Conservation (phyloP, 2,113 vertebrate genomes). For the Prolemur simus region DNA sequence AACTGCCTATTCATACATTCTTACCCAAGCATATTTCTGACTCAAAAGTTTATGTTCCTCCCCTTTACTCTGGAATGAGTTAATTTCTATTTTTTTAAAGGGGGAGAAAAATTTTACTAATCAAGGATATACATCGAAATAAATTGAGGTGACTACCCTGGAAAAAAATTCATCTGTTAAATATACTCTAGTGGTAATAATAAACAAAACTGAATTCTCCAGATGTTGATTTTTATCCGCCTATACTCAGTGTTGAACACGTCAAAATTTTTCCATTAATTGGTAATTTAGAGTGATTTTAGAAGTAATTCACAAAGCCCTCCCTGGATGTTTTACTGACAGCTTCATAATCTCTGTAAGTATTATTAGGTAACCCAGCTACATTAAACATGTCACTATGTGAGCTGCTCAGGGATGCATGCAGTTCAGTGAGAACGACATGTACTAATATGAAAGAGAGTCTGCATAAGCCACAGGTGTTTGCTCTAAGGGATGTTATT, state of each 20-base stretch:
- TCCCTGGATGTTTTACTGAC: background rate
- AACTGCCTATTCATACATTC: background rate
- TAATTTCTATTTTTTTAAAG: slow-evolving; percentile 12
- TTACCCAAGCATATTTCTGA: background rate
- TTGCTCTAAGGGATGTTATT: slow-evolving; percentile 47
- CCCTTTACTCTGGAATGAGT: background rate
- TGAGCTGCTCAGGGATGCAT: background rate
- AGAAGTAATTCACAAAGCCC: slow-evolving; percentile 26
- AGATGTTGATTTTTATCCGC: background rate
- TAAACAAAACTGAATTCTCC: slow-evolving; percentile 16
- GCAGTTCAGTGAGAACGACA: slow-evolving; percentile 1
- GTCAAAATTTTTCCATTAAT: slow-evolving; percentile 41
- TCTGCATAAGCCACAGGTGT: background rate
- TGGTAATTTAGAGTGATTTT: slow-evolving; percentile 55
- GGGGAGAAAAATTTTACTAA: background rate
- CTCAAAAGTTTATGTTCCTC: slow-evolving; percentile 21
- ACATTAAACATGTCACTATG: slow-evolving; percentile 40
- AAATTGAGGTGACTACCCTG: background rate
- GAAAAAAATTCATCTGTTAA: slow-evolving; percentile 5
- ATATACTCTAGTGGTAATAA: slow-evolving; percentile 32
- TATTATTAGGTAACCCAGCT: slow-evolving; percentile 1
- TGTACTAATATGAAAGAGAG: background rate
- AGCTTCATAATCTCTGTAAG: slow-evolving; percentile 37
- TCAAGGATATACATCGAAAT: background rate
- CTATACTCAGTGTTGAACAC: background rate